Evolutionary conservation across 2,888 invertebrate species (phyloP).

Genomic region (Aphodius sticticus): DNA sequence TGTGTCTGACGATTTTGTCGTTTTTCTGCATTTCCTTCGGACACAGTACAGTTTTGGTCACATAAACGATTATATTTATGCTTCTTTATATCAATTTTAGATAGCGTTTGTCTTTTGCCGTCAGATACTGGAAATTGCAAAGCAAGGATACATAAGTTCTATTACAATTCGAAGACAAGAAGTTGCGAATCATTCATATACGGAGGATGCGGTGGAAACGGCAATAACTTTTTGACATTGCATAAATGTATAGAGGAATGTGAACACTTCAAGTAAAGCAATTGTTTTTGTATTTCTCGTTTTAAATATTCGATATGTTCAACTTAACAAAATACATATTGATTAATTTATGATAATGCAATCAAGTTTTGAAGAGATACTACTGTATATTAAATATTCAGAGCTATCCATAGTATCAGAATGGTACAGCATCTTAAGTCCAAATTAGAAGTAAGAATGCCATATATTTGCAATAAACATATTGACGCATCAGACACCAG

Average conservation of each 20-base stretch:
- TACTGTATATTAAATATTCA: too few relatives aligned
- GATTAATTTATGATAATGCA: too few relatives aligned
- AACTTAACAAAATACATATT: too few relatives aligned
- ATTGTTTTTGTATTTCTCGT: too few relatives aligned
- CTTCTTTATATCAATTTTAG: background rate
- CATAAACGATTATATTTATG: background rate
- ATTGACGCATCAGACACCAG: too few relatives aligned
- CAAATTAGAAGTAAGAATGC: too few relatives aligned
- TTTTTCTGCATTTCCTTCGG: background rate
- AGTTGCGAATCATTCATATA: slow-evolving; percentile 64
- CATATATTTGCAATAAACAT: too few relatives aligned
- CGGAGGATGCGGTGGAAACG: slow-evolving; percentile 67
- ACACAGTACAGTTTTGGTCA: background rate
- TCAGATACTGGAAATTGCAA: slow-evolving; percentile 46
- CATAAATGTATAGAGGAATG: slow-evolving; percentile 63
- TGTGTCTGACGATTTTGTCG: too few relatives aligned
- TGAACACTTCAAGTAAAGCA: background rate
- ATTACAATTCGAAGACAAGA: slow-evolving; percentile 61
- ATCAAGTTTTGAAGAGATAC: too few relatives aligned
- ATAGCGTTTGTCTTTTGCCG: background rate
- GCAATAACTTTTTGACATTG: slow-evolving; percentile 63
- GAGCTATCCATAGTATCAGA: too few relatives aligned
- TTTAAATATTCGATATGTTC: too few relatives aligned
- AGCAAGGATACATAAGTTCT: slow-evolving; percentile 51
- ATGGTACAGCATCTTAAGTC: too few relatives aligned